A percentile compares a stretch with the other conserved stretches of the same genome.
phyloP scores from a whole-genome alignment of 2,113 vertebrate genomes.

The Scartelaos histophorus region DNA sequence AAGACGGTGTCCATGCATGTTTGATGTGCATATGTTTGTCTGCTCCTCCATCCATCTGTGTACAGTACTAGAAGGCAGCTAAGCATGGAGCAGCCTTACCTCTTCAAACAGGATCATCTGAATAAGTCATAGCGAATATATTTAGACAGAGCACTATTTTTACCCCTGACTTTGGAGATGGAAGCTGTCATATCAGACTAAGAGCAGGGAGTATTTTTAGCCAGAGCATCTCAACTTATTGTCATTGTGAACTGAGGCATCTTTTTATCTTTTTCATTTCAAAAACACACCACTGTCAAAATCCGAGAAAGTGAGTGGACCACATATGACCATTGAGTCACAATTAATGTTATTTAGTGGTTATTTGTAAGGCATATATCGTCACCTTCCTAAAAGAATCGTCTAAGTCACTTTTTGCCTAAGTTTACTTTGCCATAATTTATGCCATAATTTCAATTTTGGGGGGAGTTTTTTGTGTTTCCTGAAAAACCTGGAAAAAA shows the following conservation, averaged over 20 bases:
- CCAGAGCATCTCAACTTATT: neutral
- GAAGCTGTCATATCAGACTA: conserved; percentile 21
- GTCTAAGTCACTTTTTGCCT: no score
- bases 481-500: no score
- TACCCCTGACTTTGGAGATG: conserved; percentile 8
- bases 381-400: no score
- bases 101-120: conserved; percentile 50
- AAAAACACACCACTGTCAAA: neutral
- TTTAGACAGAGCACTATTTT: conserved; percentile 13
- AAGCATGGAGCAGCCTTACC: conserved; percentile 25
- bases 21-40: conserved; percentile 24
- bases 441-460: no score
- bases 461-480: no score
- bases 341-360: no score
- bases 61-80: conserved; percentile 16
- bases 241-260: neutral
- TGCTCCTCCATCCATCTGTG: conserved; percentile 36
- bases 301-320: neutral
- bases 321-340: no score
- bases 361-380: no score
- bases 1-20: conserved; percentile 15
- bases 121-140: conserved; percentile 65
- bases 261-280: neutral
- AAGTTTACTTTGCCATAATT: no score
- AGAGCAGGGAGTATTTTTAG: conserved; percentile 7